Percentiles rank a stretch among this genome's conserved stretches.
phyloP scores from a whole-genome alignment of 2,797 vertebrate species.

The Hapalemur alaotrensis region DNA sequence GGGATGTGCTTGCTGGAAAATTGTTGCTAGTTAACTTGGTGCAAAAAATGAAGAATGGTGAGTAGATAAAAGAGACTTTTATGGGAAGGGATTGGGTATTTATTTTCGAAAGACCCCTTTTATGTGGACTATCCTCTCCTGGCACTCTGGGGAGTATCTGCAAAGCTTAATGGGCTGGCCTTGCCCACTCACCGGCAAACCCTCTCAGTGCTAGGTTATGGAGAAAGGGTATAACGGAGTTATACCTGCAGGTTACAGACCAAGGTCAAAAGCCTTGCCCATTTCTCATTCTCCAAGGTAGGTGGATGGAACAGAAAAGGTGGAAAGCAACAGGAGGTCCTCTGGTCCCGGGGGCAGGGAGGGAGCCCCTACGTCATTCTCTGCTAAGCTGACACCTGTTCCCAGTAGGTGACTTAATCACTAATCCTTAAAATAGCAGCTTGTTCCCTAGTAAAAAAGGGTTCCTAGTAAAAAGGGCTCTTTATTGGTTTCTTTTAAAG shows the following conservation, averaged over 20 bases:
- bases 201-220: neutral
- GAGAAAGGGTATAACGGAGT: neutral
- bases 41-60: neutral
- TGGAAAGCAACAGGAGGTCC: neutral
- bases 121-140: neutral
- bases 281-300: neutral
- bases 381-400: slow-evolving; percentile 59
- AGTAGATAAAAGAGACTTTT: slow-evolving; percentile 7
- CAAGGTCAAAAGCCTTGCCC: slow-evolving; percentile 7
- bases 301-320: neutral
- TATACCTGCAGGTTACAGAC: neutral
- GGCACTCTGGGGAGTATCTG: neutral
- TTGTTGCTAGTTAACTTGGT: slow-evolving; percentile 39
- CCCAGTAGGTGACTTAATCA: slow-evolving; percentile 61
- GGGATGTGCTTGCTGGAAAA: slow-evolving; percentile 6
- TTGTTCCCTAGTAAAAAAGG: neutral
- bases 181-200: neutral
- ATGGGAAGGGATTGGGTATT: neutral
- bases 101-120: neutral
- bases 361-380: neutral
- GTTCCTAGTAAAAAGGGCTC: slow-evolving; percentile 36
- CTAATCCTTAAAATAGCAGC: slow-evolving; percentile 53
- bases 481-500: slow-evolving; percentile 51
- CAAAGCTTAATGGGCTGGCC: neutral
- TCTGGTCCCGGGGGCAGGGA: neutral